Percentiles rank a stretch among this genome's conserved stretches.
These are phyloP conservation scores for Sarcoramphus papa DNA, from an alignment of 2,797 vertebrate species.

Conservation along the genomic window DNA sequence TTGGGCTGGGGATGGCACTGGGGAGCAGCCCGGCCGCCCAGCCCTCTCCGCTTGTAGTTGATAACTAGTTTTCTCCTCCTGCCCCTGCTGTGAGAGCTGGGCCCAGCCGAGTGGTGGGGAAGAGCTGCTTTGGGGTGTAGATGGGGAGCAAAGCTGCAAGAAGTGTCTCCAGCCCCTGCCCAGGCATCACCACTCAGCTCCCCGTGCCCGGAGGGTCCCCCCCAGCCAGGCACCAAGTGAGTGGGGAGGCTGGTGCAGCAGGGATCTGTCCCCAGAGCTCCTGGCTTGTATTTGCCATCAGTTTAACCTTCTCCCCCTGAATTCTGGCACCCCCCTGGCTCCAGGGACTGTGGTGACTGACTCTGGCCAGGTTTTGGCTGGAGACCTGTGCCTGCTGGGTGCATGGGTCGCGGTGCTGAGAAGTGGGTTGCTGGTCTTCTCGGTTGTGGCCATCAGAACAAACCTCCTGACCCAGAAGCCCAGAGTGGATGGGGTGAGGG, in stretches of 20 bases:
- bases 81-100: constrained; percentile 17
- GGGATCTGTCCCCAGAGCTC: not conserved
- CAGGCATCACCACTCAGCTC: not conserved
- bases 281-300: constrained; percentile 5
- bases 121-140: not conserved
- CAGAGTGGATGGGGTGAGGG: not conserved
- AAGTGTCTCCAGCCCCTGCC: not conserved
- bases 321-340: not conserved
- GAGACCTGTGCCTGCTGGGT: accelerated
- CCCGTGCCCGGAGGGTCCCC: not conserved
- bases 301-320: not conserved
- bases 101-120: not conserved
- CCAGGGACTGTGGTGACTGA: not conserved
- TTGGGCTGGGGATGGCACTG: not conserved
- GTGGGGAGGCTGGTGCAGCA: not conserved
- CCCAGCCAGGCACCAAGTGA: not conserved
- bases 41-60: constrained; percentile 42
- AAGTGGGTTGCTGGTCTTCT: not conserved
- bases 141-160: not conserved
- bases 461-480: not conserved
- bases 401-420: not conserved
- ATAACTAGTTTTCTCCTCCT: constrained; percentile 33
- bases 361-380: not conserved
- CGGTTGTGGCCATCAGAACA: not conserved
- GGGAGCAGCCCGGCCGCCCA: not conserved